Evolutionary conservation across 1,140 invertebrate species (phyloP).

Genomic region (Philopotamus ludificatus): DNA sequence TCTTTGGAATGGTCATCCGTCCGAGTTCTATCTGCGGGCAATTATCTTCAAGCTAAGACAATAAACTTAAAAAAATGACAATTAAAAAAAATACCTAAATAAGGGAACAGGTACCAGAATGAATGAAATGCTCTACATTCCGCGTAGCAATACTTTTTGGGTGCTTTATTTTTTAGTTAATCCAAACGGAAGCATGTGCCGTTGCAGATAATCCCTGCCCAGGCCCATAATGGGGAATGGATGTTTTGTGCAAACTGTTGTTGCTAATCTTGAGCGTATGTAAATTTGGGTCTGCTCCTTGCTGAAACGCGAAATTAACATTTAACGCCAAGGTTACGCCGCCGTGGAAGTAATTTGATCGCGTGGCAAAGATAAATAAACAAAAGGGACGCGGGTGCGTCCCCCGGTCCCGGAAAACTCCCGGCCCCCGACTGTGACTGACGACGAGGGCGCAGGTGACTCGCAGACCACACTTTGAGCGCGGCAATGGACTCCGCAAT

Average conservation of each 20-base stretch:
- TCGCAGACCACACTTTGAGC: background rate
- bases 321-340: slow-evolving; percentile 10
- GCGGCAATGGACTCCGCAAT: background rate
- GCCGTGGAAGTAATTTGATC: slow-evolving; percentile 8
- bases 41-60: too few species aligned
- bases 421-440: background rate
- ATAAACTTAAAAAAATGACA: too few species aligned
- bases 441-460: background rate
- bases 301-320: background rate
- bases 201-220: too few species aligned
- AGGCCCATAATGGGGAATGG: background rate
- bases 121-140: too few species aligned
- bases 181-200: too few species aligned
- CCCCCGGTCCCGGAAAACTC: background rate
- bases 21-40: too few species aligned
- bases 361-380: slow-evolving; percentile 1
- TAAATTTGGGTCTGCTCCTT: background rate
- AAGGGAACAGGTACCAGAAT: too few species aligned
- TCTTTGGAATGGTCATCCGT: too few species aligned
- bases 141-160: too few species aligned
- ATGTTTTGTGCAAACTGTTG: background rate
- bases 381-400: background rate
- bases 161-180: too few species aligned
- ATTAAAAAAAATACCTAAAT: too few species aligned
- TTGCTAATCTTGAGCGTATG: background rate